A percentile compares a stretch with the other conserved stretches of the same genome.
Evolutionary conservation across 2,888 invertebrate species (phyloP).

Genomic region (Merodon equestris): DNA sequence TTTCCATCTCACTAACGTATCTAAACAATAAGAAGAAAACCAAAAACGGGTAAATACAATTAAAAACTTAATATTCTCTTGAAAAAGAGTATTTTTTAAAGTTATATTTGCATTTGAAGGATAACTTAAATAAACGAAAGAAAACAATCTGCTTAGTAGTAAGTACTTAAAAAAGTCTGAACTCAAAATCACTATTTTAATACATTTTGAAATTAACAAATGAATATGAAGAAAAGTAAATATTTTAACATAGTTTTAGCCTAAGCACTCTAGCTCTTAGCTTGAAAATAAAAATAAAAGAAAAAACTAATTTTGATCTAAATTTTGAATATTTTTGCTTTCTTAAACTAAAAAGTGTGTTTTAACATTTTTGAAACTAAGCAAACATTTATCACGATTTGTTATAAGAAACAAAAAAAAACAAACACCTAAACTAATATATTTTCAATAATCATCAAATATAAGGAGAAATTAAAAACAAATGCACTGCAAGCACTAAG

Average conservation of each 20-base stretch:
- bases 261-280: conserved; percentile 22
- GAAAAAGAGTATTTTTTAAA: too few relatives aligned
- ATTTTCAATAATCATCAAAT: conserved; percentile 45
- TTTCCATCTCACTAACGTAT: background rate
- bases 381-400: conserved; percentile 11
- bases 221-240: background rate
- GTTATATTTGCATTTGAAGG: too few relatives aligned
- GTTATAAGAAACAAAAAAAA: conserved; percentile 5
- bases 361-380: conserved; percentile 36
- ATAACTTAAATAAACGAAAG: conserved; percentile 17
- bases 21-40: too few relatives aligned
- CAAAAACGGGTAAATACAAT: conserved; percentile 26
- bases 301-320: background rate
- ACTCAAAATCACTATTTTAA: conserved; percentile 58
- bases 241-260: conserved; percentile 27
- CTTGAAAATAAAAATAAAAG: conserved; percentile 7
- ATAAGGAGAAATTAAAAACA: too few relatives aligned
- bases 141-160: conserved; percentile 57
- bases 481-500: conserved; percentile 80
- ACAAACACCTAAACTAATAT: conserved; percentile 32
- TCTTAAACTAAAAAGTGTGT: conserved; percentile 27
- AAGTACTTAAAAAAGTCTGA: conserved; percentile 65
- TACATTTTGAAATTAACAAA: conserved; percentile 12
- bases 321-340: conserved; percentile 14
- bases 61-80: conserved; percentile 18